A percentile compares a stretch with the other conserved stretches of the same genome.
Evolutionary conservation across 2,797 vertebrate genomes (phyloP).

Genomic region (Acipenser oxyrinchus): DNA sequence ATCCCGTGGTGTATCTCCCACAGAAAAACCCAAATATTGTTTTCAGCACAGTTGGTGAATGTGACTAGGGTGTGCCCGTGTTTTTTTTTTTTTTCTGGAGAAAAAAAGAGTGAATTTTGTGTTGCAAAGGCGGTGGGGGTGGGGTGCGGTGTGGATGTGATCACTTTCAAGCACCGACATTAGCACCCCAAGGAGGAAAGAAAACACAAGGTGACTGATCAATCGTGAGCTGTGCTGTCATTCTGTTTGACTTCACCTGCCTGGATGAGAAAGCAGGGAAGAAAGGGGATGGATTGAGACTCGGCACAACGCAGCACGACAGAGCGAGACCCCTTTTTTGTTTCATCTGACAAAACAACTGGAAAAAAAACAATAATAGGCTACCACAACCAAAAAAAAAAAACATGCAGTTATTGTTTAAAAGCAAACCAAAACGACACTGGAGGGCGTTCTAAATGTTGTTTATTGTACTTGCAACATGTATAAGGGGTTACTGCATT

Average conservation of each 20-base stretch:
- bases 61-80: conserved; percentile 20
- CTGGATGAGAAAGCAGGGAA: conserved; percentile 20
- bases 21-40: background rate
- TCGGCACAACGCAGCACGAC: conserved; percentile 15
- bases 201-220: conserved; percentile 21
- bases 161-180: conserved; percentile 26
- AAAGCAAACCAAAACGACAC: conserved; percentile 18
- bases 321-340: background rate
- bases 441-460: conserved; percentile 26
- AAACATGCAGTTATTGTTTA: conserved; percentile 20
- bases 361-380: no score
- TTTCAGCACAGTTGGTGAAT: conserved; percentile 12
- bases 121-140: conserved; percentile 17
- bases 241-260: conserved; percentile 29
- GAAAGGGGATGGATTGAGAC: conserved; percentile 30
- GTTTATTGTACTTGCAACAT: conserved; percentile 15
- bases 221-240: conserved; percentile 20
- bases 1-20: no score
- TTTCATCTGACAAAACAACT: background rate
- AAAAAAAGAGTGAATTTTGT: conserved; percentile 3
- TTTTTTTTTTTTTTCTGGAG: conserved; percentile 5
- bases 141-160: conserved; percentile 19
- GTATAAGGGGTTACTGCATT: conserved; percentile 29
- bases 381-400: background rate
- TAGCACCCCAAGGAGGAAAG: conserved; percentile 15